Evolutionary conservation across 64 coral and sea anemone species (phyloP), one percentile per base, ranked within the genome.

Genomic region (Cladopsammia gracilis): DNA sequence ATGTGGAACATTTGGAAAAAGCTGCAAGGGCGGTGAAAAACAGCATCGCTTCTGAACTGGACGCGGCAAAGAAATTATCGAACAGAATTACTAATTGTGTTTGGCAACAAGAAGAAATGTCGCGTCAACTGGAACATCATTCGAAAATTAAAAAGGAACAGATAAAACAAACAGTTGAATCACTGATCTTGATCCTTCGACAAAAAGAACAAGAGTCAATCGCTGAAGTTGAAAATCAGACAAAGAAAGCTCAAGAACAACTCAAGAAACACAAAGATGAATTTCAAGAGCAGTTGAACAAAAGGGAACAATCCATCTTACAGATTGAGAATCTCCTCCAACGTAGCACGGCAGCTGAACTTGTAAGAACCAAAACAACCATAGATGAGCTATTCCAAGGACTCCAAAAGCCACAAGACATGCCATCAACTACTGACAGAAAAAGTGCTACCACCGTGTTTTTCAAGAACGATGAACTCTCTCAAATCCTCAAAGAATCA

Each of bases 1-100:
- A 93, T n/a, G 42, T 93, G 3, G 81, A 93, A 58, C 56, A 48
- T 68, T 43, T 93, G 71, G 61, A 62, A 77, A 45, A 19, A 19
- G 4, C n/a, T 61, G 23, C 57, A 44, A 81, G 54, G 44, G 25
- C 9, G 12, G 26, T 61, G n/a, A 81, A 81, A 56, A 23, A 61
- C 23, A 61, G 13, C 18, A 60, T 81, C 53, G 14, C 77, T 42
- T 58, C 77, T 16, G 43, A 81, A 19, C 77, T 62, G 23, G 54
- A 8, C 2, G 25, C 23, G 42, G 12, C n/a, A 61, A 47, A 24
- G 77, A 9, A 81, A 62, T 45, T 25, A 58, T 43, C 7, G 5
- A 15, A 81, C 7, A 49, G 46, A 75, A 50, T 81, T 60, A 6
- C 77, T 34, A 26, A 25, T 44, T 6, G 2, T 24, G 18, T 62